Conservation (phyloP, 2,797 vertebrate species). For the Oryzias sinensis region DNA sequence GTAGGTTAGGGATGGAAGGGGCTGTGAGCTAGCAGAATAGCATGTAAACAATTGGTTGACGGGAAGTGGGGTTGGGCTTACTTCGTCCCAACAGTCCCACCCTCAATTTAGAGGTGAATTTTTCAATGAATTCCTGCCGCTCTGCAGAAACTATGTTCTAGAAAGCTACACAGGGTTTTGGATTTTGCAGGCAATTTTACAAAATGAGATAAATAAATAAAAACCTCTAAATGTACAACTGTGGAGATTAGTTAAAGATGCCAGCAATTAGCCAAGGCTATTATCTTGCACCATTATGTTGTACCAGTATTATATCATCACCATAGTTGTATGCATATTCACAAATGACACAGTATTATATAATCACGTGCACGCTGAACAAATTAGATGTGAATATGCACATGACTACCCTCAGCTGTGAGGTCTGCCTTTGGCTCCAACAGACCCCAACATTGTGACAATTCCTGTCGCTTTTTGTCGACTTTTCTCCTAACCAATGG, state of each 20-base stretch:
- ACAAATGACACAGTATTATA: neutral
- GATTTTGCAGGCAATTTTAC: neutral
- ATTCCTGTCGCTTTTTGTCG: slow-evolving; percentile 20
- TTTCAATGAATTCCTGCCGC: no score
- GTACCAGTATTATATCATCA: slow-evolving; percentile 8
- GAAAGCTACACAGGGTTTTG: no score
- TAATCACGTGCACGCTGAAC: neutral
- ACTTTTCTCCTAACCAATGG: slow-evolving; percentile 5
- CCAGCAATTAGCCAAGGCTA: neutral
- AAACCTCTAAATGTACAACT: neutral
- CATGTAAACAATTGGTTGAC: no score
- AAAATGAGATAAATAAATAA: neutral
- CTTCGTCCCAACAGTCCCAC: no score
- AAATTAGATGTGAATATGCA: neutral
- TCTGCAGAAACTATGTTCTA: no score
- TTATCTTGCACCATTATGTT: neutral
- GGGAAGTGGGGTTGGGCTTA: no score
- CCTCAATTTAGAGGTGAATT: no score
- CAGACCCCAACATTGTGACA: slow-evolving; percentile 4
- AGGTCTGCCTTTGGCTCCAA: neutral
- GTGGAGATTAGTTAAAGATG: neutral
- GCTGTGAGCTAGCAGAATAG: no score
- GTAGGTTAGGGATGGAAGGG: no score
- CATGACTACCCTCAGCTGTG: neutral
- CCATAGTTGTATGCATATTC: neutral